Evolutionary conservation across 2,888 invertebrate genomes (phyloP).

Genomic region (Synanthedon formicaeformis): DNA sequence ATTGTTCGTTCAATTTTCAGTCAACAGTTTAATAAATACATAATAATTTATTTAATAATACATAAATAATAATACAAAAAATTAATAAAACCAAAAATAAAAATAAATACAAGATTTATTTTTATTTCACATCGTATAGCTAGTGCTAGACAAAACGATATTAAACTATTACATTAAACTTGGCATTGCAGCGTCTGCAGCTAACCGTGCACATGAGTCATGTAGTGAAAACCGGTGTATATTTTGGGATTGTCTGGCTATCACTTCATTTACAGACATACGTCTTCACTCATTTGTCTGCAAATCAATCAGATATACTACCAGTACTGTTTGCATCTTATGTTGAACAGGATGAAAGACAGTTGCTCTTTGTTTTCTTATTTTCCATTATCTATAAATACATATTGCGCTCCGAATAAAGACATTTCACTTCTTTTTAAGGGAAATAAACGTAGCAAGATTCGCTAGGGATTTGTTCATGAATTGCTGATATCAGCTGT

Average conservation of each 20-base stretch:
- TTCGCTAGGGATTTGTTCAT: slow-evolving; percentile 25
- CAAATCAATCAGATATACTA: slow-evolving; percentile 3
- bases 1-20: too few relatives aligned
- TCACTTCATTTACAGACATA: slow-evolving; percentile 37
- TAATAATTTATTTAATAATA: too few relatives aligned
- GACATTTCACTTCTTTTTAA: slow-evolving; percentile 25
- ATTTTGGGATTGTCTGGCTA: slow-evolving; percentile 58
- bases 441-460: slow-evolving; percentile 12
- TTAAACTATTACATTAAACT: neutral
- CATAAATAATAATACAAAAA: too few relatives aligned
- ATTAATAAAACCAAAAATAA: too few relatives aligned
- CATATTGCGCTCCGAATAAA: slow-evolving; percentile 25
- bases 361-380: neutral
- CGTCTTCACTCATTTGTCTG: slow-evolving; percentile 16
- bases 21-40: too few relatives aligned
- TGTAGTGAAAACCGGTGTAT: slow-evolving; percentile 30
- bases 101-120: too few relatives aligned
- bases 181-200: neutral
- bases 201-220: slow-evolving; percentile 32
- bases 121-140: too few relatives aligned
- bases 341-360: neutral
- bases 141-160: too few relatives aligned
- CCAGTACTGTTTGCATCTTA: slow-evolving; percentile 4
- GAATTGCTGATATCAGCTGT: slow-evolving; percentile 53
- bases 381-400: slow-evolving; percentile 13